These are phyloP conservation scores for Pseudomugil tenellus DNA, from an alignment of 2,797 vertebrate genomes.

Conservation along the genomic window DNA sequence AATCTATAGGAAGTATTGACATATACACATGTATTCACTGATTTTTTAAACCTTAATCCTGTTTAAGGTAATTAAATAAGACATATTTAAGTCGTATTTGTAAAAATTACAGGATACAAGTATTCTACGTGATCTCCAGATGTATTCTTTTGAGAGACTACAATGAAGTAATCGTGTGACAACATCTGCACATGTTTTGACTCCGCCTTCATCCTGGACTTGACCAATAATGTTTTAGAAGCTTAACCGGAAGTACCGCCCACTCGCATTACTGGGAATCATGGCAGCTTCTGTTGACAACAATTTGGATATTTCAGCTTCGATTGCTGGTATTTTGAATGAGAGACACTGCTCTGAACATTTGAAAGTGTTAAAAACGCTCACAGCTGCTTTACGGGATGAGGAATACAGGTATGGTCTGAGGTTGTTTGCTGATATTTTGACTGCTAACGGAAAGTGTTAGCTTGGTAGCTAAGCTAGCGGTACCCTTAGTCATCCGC, in stretches of 20 bases:
- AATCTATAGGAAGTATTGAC: too few relatives aligned
- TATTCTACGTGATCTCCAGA: too few relatives aligned
- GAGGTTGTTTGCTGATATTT: not conserved
- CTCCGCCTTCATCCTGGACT: slow-evolving; percentile 33
- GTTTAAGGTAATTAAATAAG: too few relatives aligned
- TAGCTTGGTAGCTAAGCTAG: slow-evolving; percentile 46
- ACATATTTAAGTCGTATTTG: too few relatives aligned
- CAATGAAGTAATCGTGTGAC: not conserved
- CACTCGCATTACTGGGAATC: slow-evolving; percentile 34
- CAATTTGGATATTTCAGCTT: slow-evolving; percentile 42
- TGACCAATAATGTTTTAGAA: slow-evolving; percentile 54
- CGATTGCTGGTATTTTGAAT: slow-evolving; percentile 62
- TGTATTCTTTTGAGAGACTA: too few relatives aligned
- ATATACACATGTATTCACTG: too few relatives aligned
- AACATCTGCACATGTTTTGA: slow-evolving; percentile 62
- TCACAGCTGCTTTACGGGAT: slow-evolving; percentile 73
- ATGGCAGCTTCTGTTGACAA: slow-evolving; percentile 65
- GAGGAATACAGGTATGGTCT: slow-evolving; percentile 71
- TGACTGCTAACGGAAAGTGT: not conserved
- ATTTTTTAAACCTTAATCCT: too few relatives aligned
- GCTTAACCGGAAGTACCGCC: slow-evolving; percentile 43
- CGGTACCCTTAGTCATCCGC: not conserved
- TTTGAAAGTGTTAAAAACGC: slow-evolving; percentile 67
- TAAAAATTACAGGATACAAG: too few relatives aligned
- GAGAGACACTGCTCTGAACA: slow-evolving; percentile 62